Evolutionary conservation across 1,140 invertebrate species (phyloP), one percentile per base, ranked within the genome.

Genomic region (Archegozetes longisetosus): DNA sequence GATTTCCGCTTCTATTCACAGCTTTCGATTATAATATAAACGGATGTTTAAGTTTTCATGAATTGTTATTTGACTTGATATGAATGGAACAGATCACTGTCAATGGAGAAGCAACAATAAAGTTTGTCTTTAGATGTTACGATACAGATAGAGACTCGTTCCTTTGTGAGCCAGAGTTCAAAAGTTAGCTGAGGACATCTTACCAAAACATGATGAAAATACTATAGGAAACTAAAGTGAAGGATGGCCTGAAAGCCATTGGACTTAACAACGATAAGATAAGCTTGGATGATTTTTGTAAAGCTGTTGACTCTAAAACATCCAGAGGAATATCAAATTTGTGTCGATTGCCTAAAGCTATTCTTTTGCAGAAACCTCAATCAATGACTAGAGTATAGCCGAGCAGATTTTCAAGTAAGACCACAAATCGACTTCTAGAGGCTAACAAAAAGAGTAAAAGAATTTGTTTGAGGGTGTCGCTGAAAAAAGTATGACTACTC

Each of bases 41-140:
- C 40, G 25, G 24, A 22, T 64, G 53, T 47, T 0, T 78, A n/a
- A 69, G 66, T 14, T 76, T 69, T 66, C 71, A 70, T 27, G 77
- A 79, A 53, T 66, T 78, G 28, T 61, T 79, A 48, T 62, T 72
- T 22, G 78, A 77, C 13, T 53, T 80, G 3, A 76, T 77, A 20
- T 75, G 74, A 3, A 70, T 78, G 61, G 78, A 80, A 59, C 76
- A 73, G 0, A 65, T 59, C 23, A 79, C 77, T 20, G 73, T 72
- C 28, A 77, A 79, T 70, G 14, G 6, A 2, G 55, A 61, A 49
- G 1, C 47, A 1, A 20, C 60, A 28, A n/a, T 46, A 12, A 14
- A 23, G 13, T 48, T 57, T 29, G 58, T 61, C 25, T 61, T 61
- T 61, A 24, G 59, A 9, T 61, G 58, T 56, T 61, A 61, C 25